Base-by-base conservation (phyloP, 2,113 vertebrate species). In the Serilophus lunatus region DNA sequence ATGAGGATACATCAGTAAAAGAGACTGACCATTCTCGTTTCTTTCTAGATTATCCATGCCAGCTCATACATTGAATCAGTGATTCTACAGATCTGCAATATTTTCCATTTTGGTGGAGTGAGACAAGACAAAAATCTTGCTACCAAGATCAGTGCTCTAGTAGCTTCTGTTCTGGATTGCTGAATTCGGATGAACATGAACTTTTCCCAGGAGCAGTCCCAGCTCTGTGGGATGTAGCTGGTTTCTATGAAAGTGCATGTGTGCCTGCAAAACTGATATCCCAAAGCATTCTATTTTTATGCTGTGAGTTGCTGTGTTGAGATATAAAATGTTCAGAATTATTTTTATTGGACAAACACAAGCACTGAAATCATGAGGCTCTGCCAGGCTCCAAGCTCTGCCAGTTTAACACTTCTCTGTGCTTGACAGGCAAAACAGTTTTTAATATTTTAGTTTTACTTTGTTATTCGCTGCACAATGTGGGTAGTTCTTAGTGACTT, bases 251-350 rank as follows among this genome's bases (percentile, higher is more conserved):
- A 76, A 92, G 86, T 50, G 72, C 29, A 38, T 35, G 69, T 79
- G 71, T 95, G 71, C 82, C 85, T 97, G 78, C 78, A 90, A 85
- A 70, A 78, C 51, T 70, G 91, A 89, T 61, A 88, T 92, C 90
- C 76, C 42, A 60, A 79, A 87, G 65, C 57, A 51, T 91, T 90
- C 92, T 96, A 85, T 96, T 96, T 97, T 97, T 97, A 60, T 92
- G 79, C 65, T 29, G 45, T 0, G 8, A 18, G 82, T 94, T 92
- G 79, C 81, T 25, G 54, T 47, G 82, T 79, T 72, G 68, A 90
- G 88, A 88, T 86, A 74, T 90, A 40, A 80, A 80, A 83, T 68
- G 79, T 57, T 88, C 88, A 82, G 83, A 72, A 87, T 66, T 68
- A 64, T 93, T 95, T 82, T 93, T 72, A 96, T 57, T 96, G 94